These are phyloP conservation scores for Gymnarchus niloticus DNA, from an alignment of 2,113 vertebrate species.

Conservation along the genomic window DNA sequence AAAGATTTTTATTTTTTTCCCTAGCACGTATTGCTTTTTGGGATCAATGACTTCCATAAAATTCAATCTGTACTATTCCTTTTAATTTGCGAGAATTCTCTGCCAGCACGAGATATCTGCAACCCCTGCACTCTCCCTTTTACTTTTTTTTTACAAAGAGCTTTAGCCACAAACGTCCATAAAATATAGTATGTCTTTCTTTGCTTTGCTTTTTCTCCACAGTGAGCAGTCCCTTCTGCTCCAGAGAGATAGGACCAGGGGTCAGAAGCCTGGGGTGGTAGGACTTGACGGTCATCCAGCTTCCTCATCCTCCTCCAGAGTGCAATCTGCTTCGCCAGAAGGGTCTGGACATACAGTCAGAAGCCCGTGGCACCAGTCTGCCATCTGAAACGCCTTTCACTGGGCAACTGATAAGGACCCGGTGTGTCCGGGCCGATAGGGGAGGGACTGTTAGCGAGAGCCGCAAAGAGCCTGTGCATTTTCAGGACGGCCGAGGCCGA, in stretches of 20 bases:
- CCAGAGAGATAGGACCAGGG: constrained; percentile 40
- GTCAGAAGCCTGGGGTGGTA: constrained; percentile 38
- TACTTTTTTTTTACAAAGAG: constrained; percentile 12
- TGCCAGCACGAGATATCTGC: not conserved
- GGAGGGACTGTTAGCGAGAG: not conserved
- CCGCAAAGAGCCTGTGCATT: not conserved
- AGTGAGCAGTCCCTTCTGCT: constrained; percentile 44
- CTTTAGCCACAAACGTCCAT: constrained; percentile 34
- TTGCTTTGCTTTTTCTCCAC: not conserved
- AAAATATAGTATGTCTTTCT: constrained; percentile 22
- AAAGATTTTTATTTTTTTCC: not conserved
- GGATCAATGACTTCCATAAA: not conserved
- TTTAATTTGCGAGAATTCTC: not conserved
- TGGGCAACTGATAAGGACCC: not conserved
- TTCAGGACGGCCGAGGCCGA: not conserved
- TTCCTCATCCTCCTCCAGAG: constrained; percentile 41
- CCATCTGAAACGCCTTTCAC: not conserved
- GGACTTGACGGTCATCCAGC: constrained; percentile 47
- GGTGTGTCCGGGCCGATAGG: not conserved
- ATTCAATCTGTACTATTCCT: no score
- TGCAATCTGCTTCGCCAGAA: constrained; percentile 33
- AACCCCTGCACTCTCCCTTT: not conserved
- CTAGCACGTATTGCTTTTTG: not conserved
- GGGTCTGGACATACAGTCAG: constrained; percentile 16
- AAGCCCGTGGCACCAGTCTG: not conserved